phyloP scores from a whole-genome alignment of 2,113 vertebrate genomes.

The Chionis minor region DNA sequence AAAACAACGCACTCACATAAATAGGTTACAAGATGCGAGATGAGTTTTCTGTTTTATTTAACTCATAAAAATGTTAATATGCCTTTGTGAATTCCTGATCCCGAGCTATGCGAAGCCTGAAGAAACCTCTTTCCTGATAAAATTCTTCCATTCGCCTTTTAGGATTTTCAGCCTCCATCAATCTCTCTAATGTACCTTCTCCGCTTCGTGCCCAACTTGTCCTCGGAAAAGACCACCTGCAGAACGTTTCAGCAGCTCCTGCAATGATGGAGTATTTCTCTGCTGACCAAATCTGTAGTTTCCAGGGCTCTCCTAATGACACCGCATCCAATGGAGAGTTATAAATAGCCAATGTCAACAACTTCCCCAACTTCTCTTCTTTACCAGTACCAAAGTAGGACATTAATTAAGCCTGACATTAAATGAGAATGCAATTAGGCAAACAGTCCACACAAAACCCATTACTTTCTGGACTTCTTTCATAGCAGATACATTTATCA shows the following conservation, averaged over 20 bases:
- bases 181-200: not conserved
- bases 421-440: conserved; percentile 26
- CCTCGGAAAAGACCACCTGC: not conserved
- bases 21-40: accelerated
- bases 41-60: not conserved
- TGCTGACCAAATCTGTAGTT: not conserved
- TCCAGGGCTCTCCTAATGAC: not conserved
- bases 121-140: not conserved
- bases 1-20: not conserved
- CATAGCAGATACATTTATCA: not conserved
- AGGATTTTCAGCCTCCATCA: not conserved
- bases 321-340: not conserved
- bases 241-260: not conserved
- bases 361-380: not conserved
- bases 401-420: conserved; percentile 42
- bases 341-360: not conserved
- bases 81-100: not conserved
- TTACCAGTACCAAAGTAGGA: not conserved
- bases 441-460: not conserved
- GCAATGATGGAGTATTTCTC: not conserved
- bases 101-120: not conserved
- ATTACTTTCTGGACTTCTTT: not conserved
- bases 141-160: not conserved
- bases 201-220: not conserved
- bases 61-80: not conserved